Percentiles rank a stretch among this genome's conserved stretches.
These are phyloP conservation scores for Centropristis striata DNA, from an alignment of 2,113 vertebrate species.

Conservation along the genomic window DNA sequence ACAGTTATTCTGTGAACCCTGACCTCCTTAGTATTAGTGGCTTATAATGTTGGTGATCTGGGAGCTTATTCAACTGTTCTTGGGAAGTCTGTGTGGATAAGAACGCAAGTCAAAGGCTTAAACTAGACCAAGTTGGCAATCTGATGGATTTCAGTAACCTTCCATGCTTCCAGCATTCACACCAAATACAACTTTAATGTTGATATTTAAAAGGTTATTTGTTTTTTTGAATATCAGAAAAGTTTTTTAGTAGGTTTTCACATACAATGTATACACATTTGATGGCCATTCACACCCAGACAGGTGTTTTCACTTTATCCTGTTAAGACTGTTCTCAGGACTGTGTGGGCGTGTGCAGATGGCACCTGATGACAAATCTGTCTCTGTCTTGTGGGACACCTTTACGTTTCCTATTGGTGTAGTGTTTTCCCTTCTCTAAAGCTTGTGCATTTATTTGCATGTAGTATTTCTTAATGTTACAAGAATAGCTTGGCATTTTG, in stretches of 20 bases:
- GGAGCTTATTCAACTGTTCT: constrained; percentile 39
- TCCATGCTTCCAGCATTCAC: background rate
- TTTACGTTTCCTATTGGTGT: background rate
- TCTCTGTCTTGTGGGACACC: background rate
- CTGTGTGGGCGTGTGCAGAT: constrained; percentile 1
- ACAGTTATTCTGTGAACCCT: constrained; percentile 17
- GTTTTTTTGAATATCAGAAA: background rate
- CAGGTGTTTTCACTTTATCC: constrained; percentile 12
- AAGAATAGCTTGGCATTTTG: constrained; percentile 33
- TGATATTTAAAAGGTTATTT: background rate
- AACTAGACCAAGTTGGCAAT: background rate
- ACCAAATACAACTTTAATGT: background rate
- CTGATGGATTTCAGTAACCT: background rate
- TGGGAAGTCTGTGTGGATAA: background rate
- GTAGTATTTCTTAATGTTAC: constrained; percentile 10
- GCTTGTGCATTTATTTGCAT: constrained; percentile 21
- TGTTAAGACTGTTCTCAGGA: background rate
- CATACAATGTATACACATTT: no score
- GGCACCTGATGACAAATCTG: background rate
- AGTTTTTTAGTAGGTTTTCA: no score
- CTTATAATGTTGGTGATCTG: constrained; percentile 33
- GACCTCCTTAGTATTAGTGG: constrained; percentile 44
- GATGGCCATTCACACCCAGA: background rate
- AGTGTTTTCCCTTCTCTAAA: background rate
- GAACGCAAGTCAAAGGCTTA: constrained; percentile 19